Conservation (phyloP, 1,140 invertebrate species). For the Sweltsa coloradensis region DNA sequence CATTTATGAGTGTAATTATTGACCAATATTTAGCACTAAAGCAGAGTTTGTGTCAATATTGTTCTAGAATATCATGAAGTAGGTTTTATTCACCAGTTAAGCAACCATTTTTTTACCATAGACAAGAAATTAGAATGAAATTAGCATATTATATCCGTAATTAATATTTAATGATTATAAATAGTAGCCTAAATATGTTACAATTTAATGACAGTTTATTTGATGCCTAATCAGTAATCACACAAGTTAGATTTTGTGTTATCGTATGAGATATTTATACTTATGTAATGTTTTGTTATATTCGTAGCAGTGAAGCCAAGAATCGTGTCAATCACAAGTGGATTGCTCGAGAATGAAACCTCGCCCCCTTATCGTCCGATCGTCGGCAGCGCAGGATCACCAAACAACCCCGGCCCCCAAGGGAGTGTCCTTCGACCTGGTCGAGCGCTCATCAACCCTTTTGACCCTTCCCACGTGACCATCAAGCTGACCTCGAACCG, state of each 20-base stretch:
- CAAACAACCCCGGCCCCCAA: conserved; percentile 20
- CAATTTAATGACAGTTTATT: too few relatives aligned
- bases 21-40: background rate
- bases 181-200: too few relatives aligned
- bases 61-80: too few relatives aligned
- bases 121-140: too few relatives aligned
- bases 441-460: conserved; percentile 85
- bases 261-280: background rate
- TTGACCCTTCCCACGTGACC: conserved; percentile 92
- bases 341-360: conserved; percentile 34
- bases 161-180: too few relatives aligned
- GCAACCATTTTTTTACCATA: too few relatives aligned
- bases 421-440: conserved; percentile 43
- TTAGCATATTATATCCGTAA: too few relatives aligned
- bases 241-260: too few relatives aligned
- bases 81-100: too few relatives aligned
- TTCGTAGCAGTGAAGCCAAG: conserved; percentile 18
- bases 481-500: conserved; percentile 95
- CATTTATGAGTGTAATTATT: conserved; percentile 3
- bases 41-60: too few relatives aligned
- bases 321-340: conserved; percentile 26
- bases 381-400: conserved; percentile 40
- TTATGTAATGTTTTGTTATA: background rate
- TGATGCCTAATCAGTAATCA: too few relatives aligned
- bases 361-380: conserved; percentile 39